Evolutionary conservation across 2,113 vertebrate genomes (phyloP), one percentile per base, ranked within the genome.

Genomic region (Cyprinodon brontotheroides): DNA sequence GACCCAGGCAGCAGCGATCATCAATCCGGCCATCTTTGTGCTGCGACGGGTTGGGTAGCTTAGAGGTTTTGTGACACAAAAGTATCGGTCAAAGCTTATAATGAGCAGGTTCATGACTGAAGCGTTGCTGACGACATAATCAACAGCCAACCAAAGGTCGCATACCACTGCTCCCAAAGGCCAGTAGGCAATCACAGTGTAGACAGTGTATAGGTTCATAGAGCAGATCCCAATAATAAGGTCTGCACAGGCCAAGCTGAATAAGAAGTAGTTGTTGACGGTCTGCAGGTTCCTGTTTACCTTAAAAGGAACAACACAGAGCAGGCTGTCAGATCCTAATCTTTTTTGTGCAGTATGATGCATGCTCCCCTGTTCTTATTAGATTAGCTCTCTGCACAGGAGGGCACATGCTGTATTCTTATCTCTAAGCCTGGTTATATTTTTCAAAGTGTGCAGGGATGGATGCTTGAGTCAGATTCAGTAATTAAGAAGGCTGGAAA

Each of bases 101-200:
- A 99, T 98, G 77, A 99, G 97, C 40, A 99, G 96, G 87, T 99
- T 99, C 98, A 99, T 98, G 45, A 99, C 97, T 0, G 98, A 99
- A 43, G 98, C 98, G 0, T 99, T 99, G 94, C 98, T 98, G 83
- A 96, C 97, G 48, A 99, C 97, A 0, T 99, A 99, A 88, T 99
- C 98, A 2, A 98, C 94, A 14, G 97, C 97, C 83, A 99, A 70
- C 97, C 97, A 99, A n/a, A 99, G 94, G 92, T 99, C 97, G 45
- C 98, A 99, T 36, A 98, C 96, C 61, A 99, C 95, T 0, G 97
- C 95, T 39, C 98, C 98, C 75, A 99, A 79, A 12, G 98, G 98
- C 98, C 98, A 99, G 91, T 95, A 95, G 67, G 97, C 97, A 84
- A 96, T 96, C 93, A 99, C 97, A 85, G 96, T 98, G 89, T 99